Evolutionary conservation across 2,888 invertebrate genomes (phyloP).

Genomic region (Invenusta paracnida): DNA sequence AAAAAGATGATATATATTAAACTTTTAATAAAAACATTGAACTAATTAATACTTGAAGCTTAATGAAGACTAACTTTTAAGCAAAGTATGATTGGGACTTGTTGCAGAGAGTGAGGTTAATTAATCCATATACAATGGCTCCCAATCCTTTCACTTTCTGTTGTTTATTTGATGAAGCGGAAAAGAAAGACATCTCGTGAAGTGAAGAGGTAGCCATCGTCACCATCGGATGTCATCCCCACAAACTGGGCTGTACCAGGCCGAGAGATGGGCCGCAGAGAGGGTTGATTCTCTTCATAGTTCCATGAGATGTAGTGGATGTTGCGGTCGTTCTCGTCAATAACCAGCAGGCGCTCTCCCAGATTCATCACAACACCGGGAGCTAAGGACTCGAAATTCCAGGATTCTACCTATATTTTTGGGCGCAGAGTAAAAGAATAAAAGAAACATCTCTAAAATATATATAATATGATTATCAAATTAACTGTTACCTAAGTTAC

Average conservation of each 20-base stretch:
- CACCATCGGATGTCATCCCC: background rate
- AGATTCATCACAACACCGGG: background rate
- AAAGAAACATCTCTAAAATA: no score
- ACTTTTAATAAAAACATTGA: no score
- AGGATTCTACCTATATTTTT: conserved; percentile 1
- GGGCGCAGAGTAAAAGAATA: background rate
- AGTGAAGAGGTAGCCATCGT: background rate
- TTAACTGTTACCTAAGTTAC: no score
- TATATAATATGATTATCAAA: no score
- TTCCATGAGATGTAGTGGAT: conserved; percentile 9
- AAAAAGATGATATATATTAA: no score
- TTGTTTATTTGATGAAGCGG: background rate
- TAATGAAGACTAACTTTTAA: no score
- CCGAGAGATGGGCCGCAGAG: background rate
- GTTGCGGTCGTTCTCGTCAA: background rate
- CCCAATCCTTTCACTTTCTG: no score
- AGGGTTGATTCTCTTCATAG: background rate
- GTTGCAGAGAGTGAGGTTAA: no score
- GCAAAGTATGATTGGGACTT: no score
- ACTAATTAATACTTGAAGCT: no score
- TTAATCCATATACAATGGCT: no score
- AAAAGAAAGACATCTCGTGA: background rate
- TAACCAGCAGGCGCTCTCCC: background rate
- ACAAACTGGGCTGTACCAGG: background rate
- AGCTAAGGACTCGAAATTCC: background rate